Evolutionary conservation across 1,140 invertebrate genomes (phyloP).

Genomic region (Drosophila baimaii): DNA sequence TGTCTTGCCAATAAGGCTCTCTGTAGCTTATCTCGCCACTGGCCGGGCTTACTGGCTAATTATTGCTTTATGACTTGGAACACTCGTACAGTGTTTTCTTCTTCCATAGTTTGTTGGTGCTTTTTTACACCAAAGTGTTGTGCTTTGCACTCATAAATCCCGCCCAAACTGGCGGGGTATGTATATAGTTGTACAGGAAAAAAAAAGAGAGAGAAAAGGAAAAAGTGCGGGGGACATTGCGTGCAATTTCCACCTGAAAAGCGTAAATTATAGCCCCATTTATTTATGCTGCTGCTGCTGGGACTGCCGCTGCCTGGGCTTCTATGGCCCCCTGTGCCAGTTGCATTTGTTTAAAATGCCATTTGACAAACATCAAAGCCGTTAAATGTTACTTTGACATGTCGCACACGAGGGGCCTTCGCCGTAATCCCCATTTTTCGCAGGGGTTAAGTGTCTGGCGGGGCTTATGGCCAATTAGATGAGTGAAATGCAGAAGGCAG

Average conservation of each 20-base stretch:
- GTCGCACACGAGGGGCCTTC: slow-evolving; percentile 13
- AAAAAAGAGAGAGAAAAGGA: too few relatives aligned
- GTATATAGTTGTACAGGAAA: too few relatives aligned
- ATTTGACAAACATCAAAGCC: slow-evolving; percentile 61
- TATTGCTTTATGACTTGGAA: slow-evolving; percentile 57
- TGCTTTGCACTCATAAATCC: slow-evolving; percentile 23
- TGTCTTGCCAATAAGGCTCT: slow-evolving; percentile 29
- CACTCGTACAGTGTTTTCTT: not conserved
- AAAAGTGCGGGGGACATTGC: slow-evolving; percentile 26
- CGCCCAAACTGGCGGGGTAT: slow-evolving; percentile 18
- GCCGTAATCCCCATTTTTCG: not conserved
- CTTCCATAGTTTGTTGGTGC: not conserved
- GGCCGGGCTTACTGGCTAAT: slow-evolving; percentile 34
- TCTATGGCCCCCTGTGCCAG: slow-evolving; percentile 52
- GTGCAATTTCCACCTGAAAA: slow-evolving; percentile 63
- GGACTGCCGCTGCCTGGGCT: not conserved
- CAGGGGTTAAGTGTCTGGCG: not conserved
- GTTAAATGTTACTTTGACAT: slow-evolving; percentile 57
- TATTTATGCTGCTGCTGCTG: slow-evolving; percentile 23
- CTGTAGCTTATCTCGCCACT: slow-evolving; percentile 26
- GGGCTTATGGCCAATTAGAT: slow-evolving; percentile 47
- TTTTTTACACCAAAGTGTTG: slow-evolving; percentile 9
- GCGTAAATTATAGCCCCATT: slow-evolving; percentile 55
- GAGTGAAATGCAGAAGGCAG: slow-evolving; percentile 35
- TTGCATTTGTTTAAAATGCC: slow-evolving; percentile 60